These are phyloP conservation scores for Ranitomeya imitator DNA, from an alignment of 2,113 vertebrate genomes.

Conservation along the genomic window DNA sequence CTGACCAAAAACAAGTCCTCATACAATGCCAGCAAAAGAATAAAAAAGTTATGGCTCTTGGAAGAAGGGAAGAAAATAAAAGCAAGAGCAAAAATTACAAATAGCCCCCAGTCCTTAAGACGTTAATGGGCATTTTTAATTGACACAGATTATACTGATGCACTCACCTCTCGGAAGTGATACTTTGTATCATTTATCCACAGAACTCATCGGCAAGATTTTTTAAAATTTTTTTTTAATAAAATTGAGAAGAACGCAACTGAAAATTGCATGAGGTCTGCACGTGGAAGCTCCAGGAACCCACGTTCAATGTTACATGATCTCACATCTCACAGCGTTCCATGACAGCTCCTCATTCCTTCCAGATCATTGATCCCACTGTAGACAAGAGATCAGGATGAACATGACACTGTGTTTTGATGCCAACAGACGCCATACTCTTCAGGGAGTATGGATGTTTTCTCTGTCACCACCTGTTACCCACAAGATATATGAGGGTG, in stretches of 20 bases:
- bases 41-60: too few species aligned
- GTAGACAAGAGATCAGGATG: background rate
- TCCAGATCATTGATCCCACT: conserved; percentile 29
- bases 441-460: conserved; percentile 37
- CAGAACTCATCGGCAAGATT: too few species aligned
- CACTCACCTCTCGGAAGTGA: too few species aligned
- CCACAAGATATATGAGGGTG: conserved; percentile 35
- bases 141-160: too few species aligned
- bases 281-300: conserved; percentile 5
- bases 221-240: background rate
- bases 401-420: conserved; percentile 42
- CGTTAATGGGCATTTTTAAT: too few species aligned
- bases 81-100: too few species aligned
- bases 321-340: conserved; percentile 27
- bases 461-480: conserved; percentile 48
- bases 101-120: too few species aligned
- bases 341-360: conserved; percentile 45
- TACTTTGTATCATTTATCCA: background rate
- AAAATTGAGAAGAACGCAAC: background rate
- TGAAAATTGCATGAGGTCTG: background rate
- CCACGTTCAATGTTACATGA: conserved; percentile 5
- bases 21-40: too few species aligned
- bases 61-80: too few species aligned
- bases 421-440: conserved; percentile 31
- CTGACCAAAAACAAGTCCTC: too few species aligned